A percentile compares a stretch with the other conserved stretches of the same genome.
phyloP scores from a whole-genome alignment of 1,140 invertebrate species.

The Forficula auricularia region DNA sequence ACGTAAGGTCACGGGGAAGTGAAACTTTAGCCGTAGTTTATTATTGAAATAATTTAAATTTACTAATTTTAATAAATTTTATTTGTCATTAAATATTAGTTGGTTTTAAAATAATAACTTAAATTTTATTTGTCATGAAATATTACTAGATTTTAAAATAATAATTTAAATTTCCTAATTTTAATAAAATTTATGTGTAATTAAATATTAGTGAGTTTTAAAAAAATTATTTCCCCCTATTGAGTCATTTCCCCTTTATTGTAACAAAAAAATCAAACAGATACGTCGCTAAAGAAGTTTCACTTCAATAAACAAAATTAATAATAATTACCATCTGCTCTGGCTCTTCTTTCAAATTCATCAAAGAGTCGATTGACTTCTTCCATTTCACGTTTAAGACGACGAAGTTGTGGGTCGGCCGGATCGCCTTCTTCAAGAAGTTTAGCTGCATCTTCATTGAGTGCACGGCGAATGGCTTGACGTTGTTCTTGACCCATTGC shows the following conservation, averaged over 20 bases:
- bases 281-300: too few species aligned
- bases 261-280: too few species aligned
- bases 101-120: background rate
- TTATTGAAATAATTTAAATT: background rate
- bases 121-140: background rate
- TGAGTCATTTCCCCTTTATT: too few species aligned
- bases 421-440: conserved; percentile 81
- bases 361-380: conserved; percentile 91
- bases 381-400: conserved; percentile 79
- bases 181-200: too few species aligned
- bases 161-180: conserved; percentile 3
- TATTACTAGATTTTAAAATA: background rate
- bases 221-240: too few species aligned
- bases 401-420: conserved; percentile 73
- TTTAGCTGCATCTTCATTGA: conserved; percentile 95
- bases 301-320: too few species aligned
- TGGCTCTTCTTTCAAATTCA: conserved; percentile 73
- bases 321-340: conserved; percentile 53
- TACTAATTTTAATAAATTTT: too few species aligned
- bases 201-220: too few species aligned
- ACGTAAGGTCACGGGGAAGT: too few species aligned
- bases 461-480: conserved; percentile 78
- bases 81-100: too few species aligned
- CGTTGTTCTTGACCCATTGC: conserved; percentile 89
- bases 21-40: background rate